Evolutionary conservation across 30 jellyfish, hydroid and myxozoan genomes (phyloP), one percentile per base, ranked within the genome.

Genomic region (Chrysaora quinquecirrha): DNA sequence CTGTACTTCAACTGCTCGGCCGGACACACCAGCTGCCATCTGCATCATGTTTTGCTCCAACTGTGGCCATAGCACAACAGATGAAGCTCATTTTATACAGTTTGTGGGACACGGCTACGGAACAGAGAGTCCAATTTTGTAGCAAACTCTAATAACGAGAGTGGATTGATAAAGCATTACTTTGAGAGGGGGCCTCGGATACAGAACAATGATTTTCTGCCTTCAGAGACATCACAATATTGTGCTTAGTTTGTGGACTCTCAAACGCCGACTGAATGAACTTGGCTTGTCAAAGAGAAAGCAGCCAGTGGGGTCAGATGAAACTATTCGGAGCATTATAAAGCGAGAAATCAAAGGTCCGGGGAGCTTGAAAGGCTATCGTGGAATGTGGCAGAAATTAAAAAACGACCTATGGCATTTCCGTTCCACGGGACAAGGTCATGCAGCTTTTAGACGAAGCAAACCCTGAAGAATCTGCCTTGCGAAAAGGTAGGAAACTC

Each of bases 71-170:
- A 38, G 14, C 54, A 14, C 14, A 3, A 14, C 54, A 3, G 14
- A 38, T 14, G 54, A 38, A 38, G 11, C 6, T 3, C 14, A 3
- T 38, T 38, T 38, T 38, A 63, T 68, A 34, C 80, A 30, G 63
- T 30, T 30, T 29, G 80, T 68, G 80, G 80, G 64, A 68, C 80
- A 68, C 3, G 54, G 54, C 6, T 38, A 38, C 54, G 54, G 54
- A 6, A 38, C 6, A 38, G 54, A 3, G 54, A 38, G 54, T 38
- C 54, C 6, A 14, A 14, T 14, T 38, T 38, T 14, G 14, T 38
- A 3, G 6, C 54, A 38, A 38, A 38, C 14, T 38, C 54, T 3
- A 38, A 38, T 14, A 14, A 38, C 14, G 54, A 38, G 14, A 6
- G 11, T 38, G 54, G 54, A 38, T 38, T 38, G 54, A 38, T 38